Percentiles rank a stretch among this genome's conserved stretches.
Evolutionary conservation across 2,888 invertebrate genomes (phyloP).

Genomic region (Cerastoderma edule): DNA sequence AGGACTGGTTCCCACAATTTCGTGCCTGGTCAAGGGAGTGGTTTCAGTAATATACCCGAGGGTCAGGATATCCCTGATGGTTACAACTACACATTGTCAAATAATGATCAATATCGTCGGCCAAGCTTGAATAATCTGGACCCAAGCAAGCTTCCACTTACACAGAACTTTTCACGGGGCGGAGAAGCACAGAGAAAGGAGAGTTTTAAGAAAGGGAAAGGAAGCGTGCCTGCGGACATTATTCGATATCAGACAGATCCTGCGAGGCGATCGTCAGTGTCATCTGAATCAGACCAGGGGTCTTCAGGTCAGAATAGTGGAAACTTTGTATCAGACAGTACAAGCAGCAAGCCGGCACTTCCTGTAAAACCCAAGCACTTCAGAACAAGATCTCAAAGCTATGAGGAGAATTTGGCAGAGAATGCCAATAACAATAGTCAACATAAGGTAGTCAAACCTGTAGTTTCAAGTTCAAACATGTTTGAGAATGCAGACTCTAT

Average conservation of each 20-base stretch:
- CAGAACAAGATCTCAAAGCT: conserved; percentile 63
- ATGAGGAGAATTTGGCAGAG: conserved; percentile 68
- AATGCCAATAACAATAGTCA: conserved; percentile 41
- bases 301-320: conserved; percentile 41
- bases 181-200: conserved; percentile 73
- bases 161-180: conserved; percentile 64
- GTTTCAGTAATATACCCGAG: conserved; percentile 28
- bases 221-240: conserved; percentile 73
- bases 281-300: conserved; percentile 61
- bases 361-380: conserved; percentile 55
- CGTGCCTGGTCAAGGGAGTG: conserved; percentile 16
- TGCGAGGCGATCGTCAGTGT: conserved; percentile 53
- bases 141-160: conserved; percentile 61
- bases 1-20: conserved; percentile 23
- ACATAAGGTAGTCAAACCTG: conserved; percentile 68
- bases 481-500: conserved; percentile 69
- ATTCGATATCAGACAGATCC: conserved; percentile 72
- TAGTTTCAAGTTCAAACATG: conserved; percentile 54
- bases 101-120: conserved; percentile 75
- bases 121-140: conserved; percentile 70
- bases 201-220: conserved; percentile 75
- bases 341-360: conserved; percentile 48
- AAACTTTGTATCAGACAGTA: conserved; percentile 20
- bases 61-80: conserved; percentile 63
- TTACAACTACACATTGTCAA: conserved; percentile 77